Base-by-base conservation (phyloP, 2,888 invertebrate species). In the Chaitophorus viminalis region DNA sequence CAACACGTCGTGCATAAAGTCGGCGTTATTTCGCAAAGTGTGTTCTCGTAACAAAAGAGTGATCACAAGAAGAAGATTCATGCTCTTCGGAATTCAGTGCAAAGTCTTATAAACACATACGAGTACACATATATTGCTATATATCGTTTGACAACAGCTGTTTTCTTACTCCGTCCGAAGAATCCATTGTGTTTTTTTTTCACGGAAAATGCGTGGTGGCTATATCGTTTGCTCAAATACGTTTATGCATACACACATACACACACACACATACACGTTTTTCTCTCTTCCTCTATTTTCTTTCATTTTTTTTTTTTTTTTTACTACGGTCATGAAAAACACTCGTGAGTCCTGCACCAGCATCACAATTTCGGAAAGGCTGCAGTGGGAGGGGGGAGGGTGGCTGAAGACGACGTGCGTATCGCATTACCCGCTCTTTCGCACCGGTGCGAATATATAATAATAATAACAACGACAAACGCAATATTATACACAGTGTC, bases 261-360 rank as follows among this genome's bases (percentile, higher is more conserved):
- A 5, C 6, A 36, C 18, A 18, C 39, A 25, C 6, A 36, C 36
- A 6, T 36, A 46, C 46, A 46, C 31, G 31, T 33, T 33, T 68
- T 3, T n/a, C 68, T 68, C 29, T 68, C 29, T 68, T 0, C 68
- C 8, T 29, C 1, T 39, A 3, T 39, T 39, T 8, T 31, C 46
- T 31, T 25, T 82, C 70, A 52, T 70, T n/a, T 60, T 46, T 54
- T 18, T 5, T 25, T 36, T 9, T 68, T 75, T 75, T 31, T 84
- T 31, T 65, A 46, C 65, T 36, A 3, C 46, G 68, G 52, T 77
- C 85, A 68, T 85, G 85, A 85, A 85, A 78, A 85, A 85, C 85
- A 85, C 77, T 85, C 77, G 36, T 46, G 70, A 31, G n/a, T 68
- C 76, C 31, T 14, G 46, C 46, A 14, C 46, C 46, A 14, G 46